Evolutionary conservation across 2,113 vertebrate species (phyloP).

Genomic region (Ailurus styani): DNA sequence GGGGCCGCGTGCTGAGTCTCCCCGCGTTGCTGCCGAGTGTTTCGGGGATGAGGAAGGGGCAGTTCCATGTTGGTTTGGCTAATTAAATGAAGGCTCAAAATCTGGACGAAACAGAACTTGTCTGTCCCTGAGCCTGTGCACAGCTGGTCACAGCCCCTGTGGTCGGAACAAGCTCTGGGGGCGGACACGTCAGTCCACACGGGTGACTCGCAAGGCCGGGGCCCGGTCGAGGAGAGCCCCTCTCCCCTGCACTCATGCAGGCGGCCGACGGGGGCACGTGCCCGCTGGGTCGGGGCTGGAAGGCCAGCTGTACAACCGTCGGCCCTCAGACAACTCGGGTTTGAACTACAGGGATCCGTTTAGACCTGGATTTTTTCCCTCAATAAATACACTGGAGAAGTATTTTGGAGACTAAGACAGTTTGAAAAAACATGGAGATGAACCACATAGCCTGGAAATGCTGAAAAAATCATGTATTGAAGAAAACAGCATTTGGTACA

Average conservation of each 20-base stretch:
- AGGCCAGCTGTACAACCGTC: background rate
- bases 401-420: background rate
- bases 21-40: background rate
- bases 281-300: background rate
- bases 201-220: rapidly evolving
- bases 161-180: background rate
- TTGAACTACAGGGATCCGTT: background rate
- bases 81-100: background rate
- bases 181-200: rapidly evolving
- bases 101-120: background rate
- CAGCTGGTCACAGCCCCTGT: background rate
- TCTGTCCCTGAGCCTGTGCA: background rate
- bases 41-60: background rate
- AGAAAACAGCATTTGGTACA: background rate
- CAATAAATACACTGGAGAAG: background rate
- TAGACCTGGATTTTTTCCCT: background rate
- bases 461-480: background rate
- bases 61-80: background rate
- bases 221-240: background rate
- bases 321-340: background rate
- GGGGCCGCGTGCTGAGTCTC: background rate
- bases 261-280: background rate
- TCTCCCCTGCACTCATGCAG: background rate
- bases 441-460: background rate
- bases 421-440: background rate